Percentiles rank a stretch among this genome's conserved stretches.
phyloP scores from a whole-genome alignment of 1,140 invertebrate species.

The Copidosoma floridanum region DNA sequence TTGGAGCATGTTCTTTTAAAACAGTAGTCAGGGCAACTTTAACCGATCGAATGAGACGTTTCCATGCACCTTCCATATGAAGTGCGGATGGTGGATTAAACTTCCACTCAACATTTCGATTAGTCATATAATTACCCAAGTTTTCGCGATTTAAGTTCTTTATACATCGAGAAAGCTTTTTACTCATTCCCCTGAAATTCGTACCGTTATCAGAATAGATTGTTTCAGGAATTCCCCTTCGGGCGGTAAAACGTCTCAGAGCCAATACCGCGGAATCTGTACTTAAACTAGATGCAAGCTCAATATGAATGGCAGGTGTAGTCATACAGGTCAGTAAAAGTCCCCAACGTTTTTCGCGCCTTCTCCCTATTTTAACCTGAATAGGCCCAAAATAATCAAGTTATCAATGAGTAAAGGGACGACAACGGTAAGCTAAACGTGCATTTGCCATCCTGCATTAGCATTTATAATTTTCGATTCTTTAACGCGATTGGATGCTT shows the following conservation, averaged over 20 bases:
- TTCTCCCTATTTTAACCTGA: conserved; percentile 29
- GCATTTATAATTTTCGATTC: conserved; percentile 7
- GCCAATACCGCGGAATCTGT: conserved; percentile 33
- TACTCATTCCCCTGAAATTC: conserved; percentile 17
- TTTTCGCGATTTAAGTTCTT: too few relatives aligned
- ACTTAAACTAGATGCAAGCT: conserved; percentile 29
- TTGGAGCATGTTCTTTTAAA: neutral
- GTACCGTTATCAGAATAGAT: conserved; percentile 39
- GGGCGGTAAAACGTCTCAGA: conserved; percentile 28
- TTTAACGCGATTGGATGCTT: neutral
- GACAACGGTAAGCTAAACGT: conserved; percentile 26
- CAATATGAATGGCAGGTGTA: conserved; percentile 33
- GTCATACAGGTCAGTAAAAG: conserved; percentile 39
- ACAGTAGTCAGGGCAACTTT: neutral
- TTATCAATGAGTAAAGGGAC: conserved; percentile 33
- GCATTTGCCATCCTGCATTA: conserved; percentile 20
- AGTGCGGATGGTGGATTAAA: neutral
- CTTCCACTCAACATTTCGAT: too few relatives aligned
- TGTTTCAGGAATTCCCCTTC: conserved; percentile 23
- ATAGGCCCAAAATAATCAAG: conserved; percentile 41
- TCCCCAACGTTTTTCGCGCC: conserved; percentile 40
- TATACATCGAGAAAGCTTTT: too few relatives aligned
- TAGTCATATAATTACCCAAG: too few relatives aligned
- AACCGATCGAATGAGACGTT: neutral
- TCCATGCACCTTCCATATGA: neutral